Evolutionary conservation across 2,888 invertebrate genomes (phyloP).

Genomic region (Drosophila ustulata): DNA sequence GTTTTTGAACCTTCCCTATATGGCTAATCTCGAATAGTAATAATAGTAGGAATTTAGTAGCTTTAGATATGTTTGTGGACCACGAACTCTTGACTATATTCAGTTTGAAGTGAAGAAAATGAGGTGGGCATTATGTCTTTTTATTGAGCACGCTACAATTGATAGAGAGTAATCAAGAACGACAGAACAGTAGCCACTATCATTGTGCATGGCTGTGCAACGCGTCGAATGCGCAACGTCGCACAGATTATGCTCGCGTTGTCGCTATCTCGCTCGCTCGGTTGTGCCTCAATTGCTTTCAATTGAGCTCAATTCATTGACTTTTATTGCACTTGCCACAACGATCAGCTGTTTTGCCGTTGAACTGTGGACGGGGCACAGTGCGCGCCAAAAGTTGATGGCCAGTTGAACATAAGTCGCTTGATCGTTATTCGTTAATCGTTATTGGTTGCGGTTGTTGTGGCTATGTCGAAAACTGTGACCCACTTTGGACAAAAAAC

Average conservation of each 20-base stretch:
- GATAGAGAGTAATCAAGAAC: background rate
- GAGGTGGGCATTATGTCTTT: background rate
- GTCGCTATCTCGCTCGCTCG: constrained; percentile 8
- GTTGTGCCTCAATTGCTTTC: constrained; percentile 70
- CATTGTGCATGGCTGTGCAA: constrained; percentile 30
- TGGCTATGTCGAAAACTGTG: constrained; percentile 32
- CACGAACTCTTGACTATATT: background rate
- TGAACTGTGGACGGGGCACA: constrained; percentile 18
- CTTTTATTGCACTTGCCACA: constrained; percentile 77
- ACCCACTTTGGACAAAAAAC: constrained; percentile 46
- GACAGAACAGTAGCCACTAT: background rate
- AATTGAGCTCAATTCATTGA: constrained; percentile 79
- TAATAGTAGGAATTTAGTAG: background rate
- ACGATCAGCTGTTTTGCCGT: constrained; percentile 42
- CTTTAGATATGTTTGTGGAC: background rate
- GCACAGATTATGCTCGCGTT: constrained; percentile 31
- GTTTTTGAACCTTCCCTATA: no score
- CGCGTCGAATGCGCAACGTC: constrained; percentile 40
- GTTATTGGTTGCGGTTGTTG: constrained; percentile 6
- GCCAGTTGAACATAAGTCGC: constrained; percentile 34
- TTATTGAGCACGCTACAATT: constrained; percentile 1
- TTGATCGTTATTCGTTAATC: constrained; percentile 20
- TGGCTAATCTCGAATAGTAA: background rate
- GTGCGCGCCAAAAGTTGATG: constrained; percentile 40
- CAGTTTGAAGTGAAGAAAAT: background rate